Base-by-base conservation (phyloP, 2,888 invertebrate genomes). In the Tuberolachnus salignus region DNA sequence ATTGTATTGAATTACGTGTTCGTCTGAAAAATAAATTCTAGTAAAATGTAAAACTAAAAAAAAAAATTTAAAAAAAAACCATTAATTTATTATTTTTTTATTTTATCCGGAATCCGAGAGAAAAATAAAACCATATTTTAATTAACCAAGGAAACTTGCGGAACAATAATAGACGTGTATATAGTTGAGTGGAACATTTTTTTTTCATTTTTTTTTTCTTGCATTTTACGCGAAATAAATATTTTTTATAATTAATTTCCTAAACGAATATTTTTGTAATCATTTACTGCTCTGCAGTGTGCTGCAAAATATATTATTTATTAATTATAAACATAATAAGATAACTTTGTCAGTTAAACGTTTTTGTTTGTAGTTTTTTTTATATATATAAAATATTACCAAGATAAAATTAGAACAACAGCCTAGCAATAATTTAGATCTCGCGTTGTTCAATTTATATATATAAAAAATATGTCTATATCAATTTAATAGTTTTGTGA, bases 341-440 rank as follows among this genome's bases (percentile, higher is more conserved):
- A 67, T 67, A 53, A 53, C 57, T 71, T 55, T 57, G 23, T 71
- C 70, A 44, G 70, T 16, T 1, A 16, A 66, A 46, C 21, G 19
- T n/a, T 53, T 53, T 53, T 10, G 6, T 19, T 46, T 46, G 46
- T 46, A 8, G 2, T 46, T 46, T 61, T 42, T 16, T 34, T 55
- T 55, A 21, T 55, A 53, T 53, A n/a, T n/a, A n/a, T n/a, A n/a
- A n/a, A 21, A 21, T 21, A 61, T 6, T 42, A n/a, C 8, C 4
- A 8, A 34, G 23, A 53, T n/a, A 9, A 53, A 53, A 19, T n/a
- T 9, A 53, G 19, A 53, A 13, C 46, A 53, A 53, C 53, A 53
- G 53, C 3, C n/a, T 9, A 53, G 53, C n/a, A 53, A 53, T 53
- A 34, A 34, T 53, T 19, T 13, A 19, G 51, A 51, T n/a, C n/a